Evolutionary conservation across 1,140 invertebrate species (phyloP).

Genomic region (Tetramorium alpestre): DNA sequence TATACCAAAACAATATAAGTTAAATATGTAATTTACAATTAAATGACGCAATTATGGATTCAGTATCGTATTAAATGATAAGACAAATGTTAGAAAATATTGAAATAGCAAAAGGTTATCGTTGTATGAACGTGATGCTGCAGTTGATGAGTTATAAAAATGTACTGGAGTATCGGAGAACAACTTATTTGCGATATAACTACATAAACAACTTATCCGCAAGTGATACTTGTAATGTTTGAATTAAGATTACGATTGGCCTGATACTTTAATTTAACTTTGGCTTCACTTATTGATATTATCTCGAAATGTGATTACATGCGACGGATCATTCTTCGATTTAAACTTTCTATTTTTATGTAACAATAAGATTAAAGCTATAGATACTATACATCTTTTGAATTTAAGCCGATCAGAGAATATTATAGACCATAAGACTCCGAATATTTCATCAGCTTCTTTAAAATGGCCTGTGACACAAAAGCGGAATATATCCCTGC

Average conservation of each 20-base stretch:
- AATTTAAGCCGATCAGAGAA: neutral
- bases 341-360: neutral
- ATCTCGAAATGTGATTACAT: neutral
- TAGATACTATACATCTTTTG: neutral
- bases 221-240: neutral
- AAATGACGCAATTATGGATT: neutral
- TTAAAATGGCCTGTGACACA: constrained; percentile 9
- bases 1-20: neutral
- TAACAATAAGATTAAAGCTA: neutral
- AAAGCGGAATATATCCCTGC: constrained; percentile 15
- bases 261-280: neutral
- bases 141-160: neutral
- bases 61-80: neutral
- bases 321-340: neutral
- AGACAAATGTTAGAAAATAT: neutral
- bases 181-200: neutral
- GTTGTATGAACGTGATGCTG: neutral
- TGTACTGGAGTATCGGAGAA: neutral
- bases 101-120: neutral
- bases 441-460: constrained; percentile 4
- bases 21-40: neutral
- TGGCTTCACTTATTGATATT: neutral
- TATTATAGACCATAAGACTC: neutral
- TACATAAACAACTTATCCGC: neutral
- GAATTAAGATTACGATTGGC: neutral